phyloP scores from a whole-genome alignment of 2,888 invertebrate genomes.

The Heteromurus nitidus region DNA sequence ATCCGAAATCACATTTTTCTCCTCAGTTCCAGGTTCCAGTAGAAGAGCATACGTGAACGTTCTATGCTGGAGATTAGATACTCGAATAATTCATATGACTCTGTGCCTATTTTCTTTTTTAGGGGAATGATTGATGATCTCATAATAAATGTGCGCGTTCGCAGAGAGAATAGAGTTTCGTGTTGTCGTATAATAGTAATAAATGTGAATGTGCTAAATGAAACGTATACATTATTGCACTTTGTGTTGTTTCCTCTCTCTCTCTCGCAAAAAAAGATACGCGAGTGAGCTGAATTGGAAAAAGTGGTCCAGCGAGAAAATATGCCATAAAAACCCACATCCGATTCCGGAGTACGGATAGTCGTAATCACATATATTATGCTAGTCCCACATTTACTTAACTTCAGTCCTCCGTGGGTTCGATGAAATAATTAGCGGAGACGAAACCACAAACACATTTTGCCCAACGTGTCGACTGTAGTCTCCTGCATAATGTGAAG shows the following conservation, averaged over 20 bases:
- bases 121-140: not conserved
- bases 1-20: slow-evolving; percentile 6
- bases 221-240: not conserved
- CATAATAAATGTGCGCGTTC: not conserved
- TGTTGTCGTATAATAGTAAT: not conserved
- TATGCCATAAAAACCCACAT: slow-evolving; percentile 35
- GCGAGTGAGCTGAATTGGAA: not conserved
- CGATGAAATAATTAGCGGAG: not conserved
- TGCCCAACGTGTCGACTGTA: not conserved
- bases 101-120: not conserved
- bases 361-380: too few relatives aligned
- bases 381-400: not conserved
- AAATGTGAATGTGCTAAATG: not conserved
- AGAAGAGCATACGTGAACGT: too few relatives aligned
- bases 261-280: not conserved
- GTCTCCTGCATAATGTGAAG: not conserved
- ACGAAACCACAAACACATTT: slow-evolving; percentile 6
- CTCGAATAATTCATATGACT: too few relatives aligned
- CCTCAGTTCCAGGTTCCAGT: too few relatives aligned
- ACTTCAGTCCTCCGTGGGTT: not conserved
- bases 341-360: slow-evolving; percentile 43
- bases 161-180: not conserved
- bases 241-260: not conserved
- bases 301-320: not conserved
- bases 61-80: too few relatives aligned